A percentile compares a stretch with the other conserved stretches of the same genome.
These are phyloP conservation scores for Fragum fragum DNA, from an alignment of 2,888 invertebrate species.

Conservation along the genomic window DNA sequence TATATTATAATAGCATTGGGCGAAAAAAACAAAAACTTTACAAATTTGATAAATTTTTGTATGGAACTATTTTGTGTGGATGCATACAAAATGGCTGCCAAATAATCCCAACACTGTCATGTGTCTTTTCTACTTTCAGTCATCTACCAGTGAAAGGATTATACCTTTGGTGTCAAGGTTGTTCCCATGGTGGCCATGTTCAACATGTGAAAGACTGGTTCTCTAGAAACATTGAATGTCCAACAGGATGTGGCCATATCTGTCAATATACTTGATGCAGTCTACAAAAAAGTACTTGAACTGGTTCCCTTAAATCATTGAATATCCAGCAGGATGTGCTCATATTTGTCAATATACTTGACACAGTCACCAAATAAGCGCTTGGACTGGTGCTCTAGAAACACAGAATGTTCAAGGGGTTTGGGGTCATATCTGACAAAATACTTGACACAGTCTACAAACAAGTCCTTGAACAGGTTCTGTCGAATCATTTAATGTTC, in stretches of 20 bases:
- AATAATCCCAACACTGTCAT: too few relatives aligned
- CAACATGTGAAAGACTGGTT: slow-evolving; percentile 94
- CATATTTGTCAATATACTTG: slow-evolving; percentile 90
- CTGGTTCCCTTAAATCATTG: slow-evolving; percentile 93
- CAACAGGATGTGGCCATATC: slow-evolving; percentile 97
- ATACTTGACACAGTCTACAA: not conserved
- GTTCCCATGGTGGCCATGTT: slow-evolving; percentile 98
- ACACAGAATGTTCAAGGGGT: slow-evolving; percentile 88
- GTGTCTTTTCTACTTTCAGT: slow-evolving; percentile 83
- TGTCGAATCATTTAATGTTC: not conserved
- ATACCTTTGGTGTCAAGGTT: slow-evolving; percentile 99
- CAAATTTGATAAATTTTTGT: too few relatives aligned
- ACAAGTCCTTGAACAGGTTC: not conserved
- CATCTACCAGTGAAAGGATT: slow-evolving; percentile 94
- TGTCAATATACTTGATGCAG: slow-evolving; percentile 88
- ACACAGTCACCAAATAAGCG: slow-evolving; percentile 29
- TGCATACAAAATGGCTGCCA: too few relatives aligned
- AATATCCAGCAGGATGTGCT: slow-evolving; percentile 97
- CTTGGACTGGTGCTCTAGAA: slow-evolving; percentile 91
- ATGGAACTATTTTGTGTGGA: too few relatives aligned
- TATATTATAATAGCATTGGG: too few relatives aligned
- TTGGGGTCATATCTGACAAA: slow-evolving; percentile 49
- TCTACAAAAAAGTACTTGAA: slow-evolving; percentile 77
- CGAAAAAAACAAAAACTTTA: too few relatives aligned
- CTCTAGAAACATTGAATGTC: slow-evolving; percentile 92